Base-by-base conservation (phyloP, 2,888 invertebrate species). In the Trichogramma dendrolimi region DNA sequence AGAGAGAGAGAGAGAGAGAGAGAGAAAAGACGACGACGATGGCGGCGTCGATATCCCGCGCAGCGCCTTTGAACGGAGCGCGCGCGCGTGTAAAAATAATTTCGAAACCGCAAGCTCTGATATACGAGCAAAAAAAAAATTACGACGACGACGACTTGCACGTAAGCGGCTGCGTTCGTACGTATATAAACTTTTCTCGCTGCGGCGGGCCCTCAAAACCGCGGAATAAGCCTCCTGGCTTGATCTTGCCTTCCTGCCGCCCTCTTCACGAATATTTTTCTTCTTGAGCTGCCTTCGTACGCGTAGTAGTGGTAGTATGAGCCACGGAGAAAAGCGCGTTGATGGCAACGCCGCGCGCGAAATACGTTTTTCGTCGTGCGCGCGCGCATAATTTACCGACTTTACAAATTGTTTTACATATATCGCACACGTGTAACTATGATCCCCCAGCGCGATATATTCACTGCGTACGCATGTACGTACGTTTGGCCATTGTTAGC, bases 141-240 rank as follows among this genome's bases (percentile, higher is more conserved):
- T 27, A 27, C 27, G 27, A 27, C 27, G 27, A 27, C 27, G 27
- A 27, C 27, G 46, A 48, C 49, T 14, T 46, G 39, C 14, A 4
- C 11, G 47, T 43, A 10, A 47, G 14, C 38, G 41, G 40, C 11
- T n/a, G 47, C 42, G 49, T 10, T 40, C 54, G 70, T 69, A 69
- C 61, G 73, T 72, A 77, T 75, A 72, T 77, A 78, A 78, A 78
- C 69, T 74, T 74, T 74, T 74, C 74, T 73, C 72, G 71, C 74
- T 72, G 74, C 69, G 68, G 72, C 69, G 72, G 72, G 73, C 71
- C 73, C 75, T 74, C 72, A 71, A 72, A 68, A 74, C 74, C 72
- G 70, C 75, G 76, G 27, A 73, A 72, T 71, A 69, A 72, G 72
- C 73, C 75, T 73, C 70, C 71, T 70, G 70, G 65, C 53, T 49